Evolutionary conservation across 2,797 vertebrate species (phyloP).

Genomic region (Typhlichthys eigenmanni): DNA sequence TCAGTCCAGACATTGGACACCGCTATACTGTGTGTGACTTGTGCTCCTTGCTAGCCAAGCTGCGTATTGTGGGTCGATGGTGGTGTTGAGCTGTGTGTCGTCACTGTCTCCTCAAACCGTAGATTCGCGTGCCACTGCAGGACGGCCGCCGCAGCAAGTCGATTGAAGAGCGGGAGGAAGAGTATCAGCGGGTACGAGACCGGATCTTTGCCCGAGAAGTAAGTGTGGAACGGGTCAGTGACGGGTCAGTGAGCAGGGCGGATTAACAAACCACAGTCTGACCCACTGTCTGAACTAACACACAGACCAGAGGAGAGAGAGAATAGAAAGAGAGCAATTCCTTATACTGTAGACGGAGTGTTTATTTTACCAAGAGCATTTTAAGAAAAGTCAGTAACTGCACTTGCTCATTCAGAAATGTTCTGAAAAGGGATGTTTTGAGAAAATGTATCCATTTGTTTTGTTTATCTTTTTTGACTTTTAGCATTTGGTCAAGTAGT

Average conservation of each 20-base stretch:
- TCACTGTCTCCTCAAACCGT: slow-evolving; percentile 43
- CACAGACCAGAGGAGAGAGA: too few relatives aligned
- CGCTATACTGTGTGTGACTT: too few relatives aligned
- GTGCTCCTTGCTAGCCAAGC: too few relatives aligned
- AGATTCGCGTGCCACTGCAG: slow-evolving; percentile 98
- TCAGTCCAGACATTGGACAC: too few relatives aligned
- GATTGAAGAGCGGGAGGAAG: slow-evolving; percentile 97
- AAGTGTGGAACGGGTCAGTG: slow-evolving; percentile 65
- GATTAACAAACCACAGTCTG: neutral
- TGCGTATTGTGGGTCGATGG: too few relatives aligned
- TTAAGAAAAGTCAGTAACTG: too few relatives aligned
- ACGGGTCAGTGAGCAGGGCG: neutral
- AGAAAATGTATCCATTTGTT: too few relatives aligned
- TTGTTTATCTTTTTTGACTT: neutral
- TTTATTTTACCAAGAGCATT: too few relatives aligned
- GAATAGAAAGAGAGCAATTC: too few relatives aligned
- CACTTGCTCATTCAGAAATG: too few relatives aligned
- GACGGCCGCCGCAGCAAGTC: slow-evolving; percentile 98
- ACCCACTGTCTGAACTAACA: neutral
- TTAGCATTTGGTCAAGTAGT: slow-evolving; percentile 25
- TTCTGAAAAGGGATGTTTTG: too few relatives aligned
- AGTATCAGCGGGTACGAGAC: slow-evolving; percentile 98
- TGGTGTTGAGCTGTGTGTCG: neutral
- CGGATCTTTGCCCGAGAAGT: slow-evolving; percentile 99
- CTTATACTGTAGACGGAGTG: too few relatives aligned